Percentiles rank a stretch among this genome's conserved stretches.
These are phyloP conservation scores for Diachasma alloeum DNA, from an alignment of 1,140 invertebrate species.

Conservation along the genomic window DNA sequence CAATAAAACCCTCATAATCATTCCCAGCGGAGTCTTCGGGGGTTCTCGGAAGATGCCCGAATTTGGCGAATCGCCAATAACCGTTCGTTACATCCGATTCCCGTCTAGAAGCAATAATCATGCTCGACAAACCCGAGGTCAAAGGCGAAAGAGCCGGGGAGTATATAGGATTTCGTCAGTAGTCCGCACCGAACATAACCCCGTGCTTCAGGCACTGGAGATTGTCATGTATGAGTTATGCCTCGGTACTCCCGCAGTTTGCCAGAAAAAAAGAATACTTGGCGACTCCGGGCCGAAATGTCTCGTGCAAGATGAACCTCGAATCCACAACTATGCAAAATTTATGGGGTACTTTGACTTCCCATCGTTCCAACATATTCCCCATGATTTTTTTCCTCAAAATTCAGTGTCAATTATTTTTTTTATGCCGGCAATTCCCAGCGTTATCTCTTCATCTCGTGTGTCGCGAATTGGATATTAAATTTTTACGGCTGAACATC, in stretches of 20 bases:
- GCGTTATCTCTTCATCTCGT: neutral
- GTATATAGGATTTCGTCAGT: neutral
- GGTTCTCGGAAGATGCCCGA: slow-evolving; percentile 23
- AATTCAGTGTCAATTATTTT: neutral
- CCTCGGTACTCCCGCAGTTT: too few species aligned
- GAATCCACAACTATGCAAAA: too few species aligned
- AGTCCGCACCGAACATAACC: too few species aligned
- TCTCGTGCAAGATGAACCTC: too few species aligned
- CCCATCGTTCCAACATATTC: too few species aligned
- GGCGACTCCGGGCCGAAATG: too few species aligned
- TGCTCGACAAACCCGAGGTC: slow-evolving; percentile 21
- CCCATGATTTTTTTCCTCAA: neutral
- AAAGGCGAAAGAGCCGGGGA: neutral
- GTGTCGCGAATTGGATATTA: neutral
- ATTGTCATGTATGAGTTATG: too few species aligned
- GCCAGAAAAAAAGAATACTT: too few species aligned
- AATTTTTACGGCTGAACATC: neutral
- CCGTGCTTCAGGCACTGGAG: too few species aligned
- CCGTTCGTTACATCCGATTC: slow-evolving; percentile 23
- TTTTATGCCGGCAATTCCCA: neutral
- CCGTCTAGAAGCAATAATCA: slow-evolving; percentile 31
- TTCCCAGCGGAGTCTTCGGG: neutral
- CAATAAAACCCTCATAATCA: slow-evolving; percentile 9
- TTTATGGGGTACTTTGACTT: too few species aligned
- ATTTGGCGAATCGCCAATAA: slow-evolving; percentile 29